Base-by-base conservation (phyloP, 2,113 vertebrate genomes). In the Elgaria multicarinata region DNA sequence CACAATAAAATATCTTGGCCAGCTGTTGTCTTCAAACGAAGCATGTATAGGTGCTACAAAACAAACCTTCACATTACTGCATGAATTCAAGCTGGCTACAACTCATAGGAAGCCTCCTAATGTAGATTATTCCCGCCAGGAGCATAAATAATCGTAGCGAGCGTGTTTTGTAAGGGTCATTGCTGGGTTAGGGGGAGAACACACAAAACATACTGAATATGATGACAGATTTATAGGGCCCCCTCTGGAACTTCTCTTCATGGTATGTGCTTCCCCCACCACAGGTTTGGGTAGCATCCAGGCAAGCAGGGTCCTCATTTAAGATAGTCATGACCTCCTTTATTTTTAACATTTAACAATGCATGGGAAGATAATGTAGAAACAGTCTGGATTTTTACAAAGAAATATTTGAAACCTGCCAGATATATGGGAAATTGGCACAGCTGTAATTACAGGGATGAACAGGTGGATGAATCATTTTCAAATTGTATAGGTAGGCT, bases 61-160 rank as follows among this genome's bases (percentile, higher is more conserved):
- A 82, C 6, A 12, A 86, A 44, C 42, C 33, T 81, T 86, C 55
- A 67, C 2, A 55, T 77, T 66, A 36, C 71, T 53, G 62, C 62
- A 66, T 69, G 72, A 77, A 67, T 39, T 69, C 28, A 69, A 39
- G 4, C 39, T 36, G 79, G 66, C n/a, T 69, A 36, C 50, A 89
- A 79, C 9, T 55, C 7, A 67, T 31, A 75, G 28, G 2, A 58
- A 69, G 58, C 42, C 58, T 87, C 75, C 85, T 78, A 91, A 77
- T 28, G 80, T 4, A 71, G 80, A 84, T 87, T 78, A 58, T 71
- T 71, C 64, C 86, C 18, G 66, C 62, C 50, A 69, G 46, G 24
- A 87, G 39, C 80, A 77, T 84, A 87, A 84, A 87, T 91, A 86
- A 91, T 87, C 46, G 78, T 26, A 26, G 81, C 55, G 22, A 58